These are phyloP conservation scores for Drosophila sulfurigaster DNA, from an alignment of 1,140 invertebrate genomes.

Conservation along the genomic window DNA sequence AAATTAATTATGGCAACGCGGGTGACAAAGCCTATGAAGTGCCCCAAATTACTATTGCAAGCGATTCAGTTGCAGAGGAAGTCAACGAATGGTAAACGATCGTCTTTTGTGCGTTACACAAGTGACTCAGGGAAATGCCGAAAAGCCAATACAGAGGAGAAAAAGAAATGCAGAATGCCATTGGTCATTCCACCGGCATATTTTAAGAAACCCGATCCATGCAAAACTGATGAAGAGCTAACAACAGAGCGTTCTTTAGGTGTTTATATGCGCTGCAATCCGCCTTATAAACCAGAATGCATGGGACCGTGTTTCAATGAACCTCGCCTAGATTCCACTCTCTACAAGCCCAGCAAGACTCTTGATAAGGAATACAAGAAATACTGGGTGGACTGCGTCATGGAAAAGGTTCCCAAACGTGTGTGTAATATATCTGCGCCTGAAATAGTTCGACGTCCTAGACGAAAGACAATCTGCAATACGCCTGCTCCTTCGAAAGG, in stretches of 20 bases:
- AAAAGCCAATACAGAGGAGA: neutral
- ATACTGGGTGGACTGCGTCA: constrained; percentile 49
- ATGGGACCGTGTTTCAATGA: constrained; percentile 5
- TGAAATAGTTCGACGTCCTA: neutral
- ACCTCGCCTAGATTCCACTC: constrained; percentile 23
- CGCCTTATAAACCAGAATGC: constrained; percentile 27
- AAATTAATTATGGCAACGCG: constrained; percentile 13
- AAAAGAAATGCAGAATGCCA: neutral
- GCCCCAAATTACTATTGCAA: neutral
- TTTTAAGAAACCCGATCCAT: constrained; percentile 8
- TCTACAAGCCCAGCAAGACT: constrained; percentile 34
- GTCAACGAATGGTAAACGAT: neutral
- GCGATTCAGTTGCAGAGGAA: neutral
- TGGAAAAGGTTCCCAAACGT: constrained; percentile 15
- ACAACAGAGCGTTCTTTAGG: constrained; percentile 30
- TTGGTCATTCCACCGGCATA: neutral
- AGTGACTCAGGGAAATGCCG: neutral
- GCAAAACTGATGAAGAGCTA: constrained; percentile 43
- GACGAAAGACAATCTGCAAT: neutral
- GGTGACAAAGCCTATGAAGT: neutral
- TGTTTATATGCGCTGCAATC: constrained; percentile 15
- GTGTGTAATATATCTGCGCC: neutral
- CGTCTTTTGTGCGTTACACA: neutral
- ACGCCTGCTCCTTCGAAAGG: neutral
- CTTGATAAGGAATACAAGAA: constrained; percentile 31